Conservation (phyloP, 2,113 vertebrate species). For the Oplegnathus fasciatus region DNA sequence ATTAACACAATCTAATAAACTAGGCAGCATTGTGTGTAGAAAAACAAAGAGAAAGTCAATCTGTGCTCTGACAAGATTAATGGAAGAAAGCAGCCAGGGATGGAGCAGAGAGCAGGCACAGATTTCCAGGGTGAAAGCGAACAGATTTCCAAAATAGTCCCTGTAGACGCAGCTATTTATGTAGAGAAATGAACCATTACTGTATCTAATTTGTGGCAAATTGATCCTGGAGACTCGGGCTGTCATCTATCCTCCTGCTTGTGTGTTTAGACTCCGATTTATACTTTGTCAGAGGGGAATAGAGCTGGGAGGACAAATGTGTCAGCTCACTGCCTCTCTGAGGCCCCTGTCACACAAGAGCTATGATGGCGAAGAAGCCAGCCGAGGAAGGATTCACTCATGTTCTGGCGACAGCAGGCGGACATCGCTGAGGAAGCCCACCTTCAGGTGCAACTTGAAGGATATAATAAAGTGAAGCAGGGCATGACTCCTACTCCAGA, state of each 20-base stretch:
- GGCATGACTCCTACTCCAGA: neutral
- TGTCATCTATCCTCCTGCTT: slow-evolving; percentile 70
- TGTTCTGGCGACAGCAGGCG: slow-evolving; percentile 5
- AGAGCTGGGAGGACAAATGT: slow-evolving; percentile 63
- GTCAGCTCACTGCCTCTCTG: slow-evolving; percentile 54
- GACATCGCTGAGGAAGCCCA: neutral
- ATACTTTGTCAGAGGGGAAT: slow-evolving; percentile 56
- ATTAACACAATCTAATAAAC: slow-evolving; percentile 24
- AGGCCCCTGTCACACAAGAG: slow-evolving; percentile 59
- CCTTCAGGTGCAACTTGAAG: slow-evolving; percentile 6
- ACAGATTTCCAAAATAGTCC: slow-evolving; percentile 70
- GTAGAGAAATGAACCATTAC: slow-evolving; percentile 81
- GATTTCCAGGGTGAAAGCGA: slow-evolving; percentile 54
- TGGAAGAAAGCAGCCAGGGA: slow-evolving; percentile 49
- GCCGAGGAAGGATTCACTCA: slow-evolving; percentile 40
- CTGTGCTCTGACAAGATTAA: slow-evolving; percentile 58
- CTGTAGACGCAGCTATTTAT: slow-evolving; percentile 70
- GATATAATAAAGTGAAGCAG: slow-evolving; percentile 9
- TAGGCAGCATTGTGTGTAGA: neutral
- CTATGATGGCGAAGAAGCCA: slow-evolving; percentile 38
- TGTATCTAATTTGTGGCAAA: slow-evolving; percentile 81
- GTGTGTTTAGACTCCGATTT: slow-evolving; percentile 65
- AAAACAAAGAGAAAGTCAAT: slow-evolving; percentile 43
- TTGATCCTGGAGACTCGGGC: slow-evolving; percentile 70
- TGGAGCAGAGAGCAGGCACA: slow-evolving; percentile 7